Evolutionary conservation across 2,888 invertebrate species (phyloP).

Genomic region (Rotaria magnacalcarata): DNA sequence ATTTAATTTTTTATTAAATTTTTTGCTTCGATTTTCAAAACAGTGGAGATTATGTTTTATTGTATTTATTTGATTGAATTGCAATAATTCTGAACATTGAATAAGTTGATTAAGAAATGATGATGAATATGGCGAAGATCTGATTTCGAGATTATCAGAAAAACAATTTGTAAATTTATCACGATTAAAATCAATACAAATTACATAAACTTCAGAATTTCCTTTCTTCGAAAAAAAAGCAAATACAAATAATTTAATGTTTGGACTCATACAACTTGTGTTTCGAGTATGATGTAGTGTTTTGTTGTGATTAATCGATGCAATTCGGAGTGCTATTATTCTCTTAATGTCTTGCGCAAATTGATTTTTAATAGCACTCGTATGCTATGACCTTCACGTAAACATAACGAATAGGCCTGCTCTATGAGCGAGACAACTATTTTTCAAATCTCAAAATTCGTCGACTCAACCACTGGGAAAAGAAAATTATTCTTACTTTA

Average conservation of each 20-base stretch:
- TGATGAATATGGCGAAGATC: background rate
- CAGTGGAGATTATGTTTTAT: background rate
- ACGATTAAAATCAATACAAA: slow-evolving; percentile 4
- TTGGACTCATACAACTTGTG: no score
- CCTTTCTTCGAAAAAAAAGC: background rate
- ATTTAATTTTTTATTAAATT: background rate
- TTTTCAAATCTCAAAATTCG: no score
- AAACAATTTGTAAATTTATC: background rate
- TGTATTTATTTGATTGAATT: background rate
- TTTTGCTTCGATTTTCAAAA: background rate
- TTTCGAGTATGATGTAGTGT: no score
- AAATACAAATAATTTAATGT: no score
- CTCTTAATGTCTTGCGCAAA: no score
- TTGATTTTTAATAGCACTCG: no score
- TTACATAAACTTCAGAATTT: background rate
- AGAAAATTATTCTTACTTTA: background rate
- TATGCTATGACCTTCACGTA: no score
- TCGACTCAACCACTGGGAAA: no score
- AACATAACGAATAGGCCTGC: no score
- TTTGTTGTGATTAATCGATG: no score
- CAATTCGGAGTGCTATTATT: no score
- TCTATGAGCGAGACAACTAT: no score
- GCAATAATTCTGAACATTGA: background rate
- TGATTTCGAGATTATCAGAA: background rate
- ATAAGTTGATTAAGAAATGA: slow-evolving; percentile 4